phyloP scores from a whole-genome alignment of 2,888 invertebrate species.

The Spatulosminthurus flaviceps region DNA sequence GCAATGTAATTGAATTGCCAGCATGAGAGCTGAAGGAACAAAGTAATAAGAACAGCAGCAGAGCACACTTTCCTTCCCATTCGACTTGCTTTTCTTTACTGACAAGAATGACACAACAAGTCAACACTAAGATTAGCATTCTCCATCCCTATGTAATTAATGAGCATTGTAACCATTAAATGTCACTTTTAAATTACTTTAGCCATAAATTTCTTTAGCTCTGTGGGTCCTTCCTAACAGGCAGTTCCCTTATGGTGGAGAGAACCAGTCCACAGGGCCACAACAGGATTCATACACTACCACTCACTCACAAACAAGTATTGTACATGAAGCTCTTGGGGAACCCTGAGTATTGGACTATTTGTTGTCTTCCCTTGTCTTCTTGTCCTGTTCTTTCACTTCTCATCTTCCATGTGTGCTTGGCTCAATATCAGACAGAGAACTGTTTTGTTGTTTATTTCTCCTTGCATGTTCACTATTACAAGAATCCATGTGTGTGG shows the following conservation, averaged over 20 bases:
- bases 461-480: neutral
- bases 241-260: neutral
- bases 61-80: conserved; percentile 33
- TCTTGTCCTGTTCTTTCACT: neutral
- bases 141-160: conserved; percentile 24
- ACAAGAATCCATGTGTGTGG: conserved; percentile 15
- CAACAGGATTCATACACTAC: neutral
- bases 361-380: conserved; percentile 24
- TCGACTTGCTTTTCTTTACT: conserved; percentile 19
- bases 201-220: neutral
- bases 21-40: conserved; percentile 26
- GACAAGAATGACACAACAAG: neutral
- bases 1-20: conserved; percentile 29
- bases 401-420: neutral
- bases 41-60: conserved; percentile 6
- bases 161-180: conserved; percentile 19
- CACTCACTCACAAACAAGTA: neutral
- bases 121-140: conserved; percentile 28
- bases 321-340: neutral
- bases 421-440: neutral
- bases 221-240: conserved; percentile 18
- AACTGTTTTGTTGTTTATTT: conserved; percentile 24
- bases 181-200: conserved; percentile 29
- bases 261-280: neutral
- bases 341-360: conserved; percentile 1